Evolutionary conservation across 2,888 invertebrate genomes (phyloP), one percentile per base, ranked within the genome.

Genomic region (Athalia cordata): DNA sequence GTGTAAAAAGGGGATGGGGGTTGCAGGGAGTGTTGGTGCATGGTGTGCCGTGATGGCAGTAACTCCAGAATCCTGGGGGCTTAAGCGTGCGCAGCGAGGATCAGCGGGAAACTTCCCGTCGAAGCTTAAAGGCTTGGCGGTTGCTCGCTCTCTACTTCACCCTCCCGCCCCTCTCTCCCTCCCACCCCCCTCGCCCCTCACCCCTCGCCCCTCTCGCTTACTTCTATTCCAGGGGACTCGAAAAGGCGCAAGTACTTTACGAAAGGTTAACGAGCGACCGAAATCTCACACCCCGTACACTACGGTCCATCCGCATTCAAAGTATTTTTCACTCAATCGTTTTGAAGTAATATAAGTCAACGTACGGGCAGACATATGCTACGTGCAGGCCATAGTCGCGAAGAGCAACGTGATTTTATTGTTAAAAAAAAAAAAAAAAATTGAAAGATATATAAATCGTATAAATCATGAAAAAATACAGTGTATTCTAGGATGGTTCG

Each of bases 41-140:
- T 87, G 88, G 86, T 87, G 85, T 85, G 86, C 86, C 87, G 85
- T 87, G 88, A 87, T 86, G 88, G 89, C 88, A 88, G 89, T 89
- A 89, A 90, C 89, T 89, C 89, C 85, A 86, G 87, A 89, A 90
- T 90, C 89, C 89, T 83, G 62, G 89, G 74, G 88, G 88, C 88
- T 88, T 88, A 88, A 88, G 87, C 86, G 82, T 82, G 81, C 83
- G 82, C 80, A 79, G 79, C 85, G 88, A 88, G 90, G 89, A 90
- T 90, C 89, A 90, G 89, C 87, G 89, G 88, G 86, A 89, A 89
- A 89, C 87, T 90, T 89, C 87, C 88, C 87, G 88, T 87, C 88
- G 82, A 86, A 89, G 90, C 89, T 89, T 90, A 90, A 90, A 87
- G 89, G 90, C 89, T 89, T 89, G 88, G 88, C 84, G 89, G 66